A percentile compares a stretch with the other conserved stretches of the same genome.
Conservation (phyloP, 2,888 invertebrate species). For the Masnerella sp. region DNA sequence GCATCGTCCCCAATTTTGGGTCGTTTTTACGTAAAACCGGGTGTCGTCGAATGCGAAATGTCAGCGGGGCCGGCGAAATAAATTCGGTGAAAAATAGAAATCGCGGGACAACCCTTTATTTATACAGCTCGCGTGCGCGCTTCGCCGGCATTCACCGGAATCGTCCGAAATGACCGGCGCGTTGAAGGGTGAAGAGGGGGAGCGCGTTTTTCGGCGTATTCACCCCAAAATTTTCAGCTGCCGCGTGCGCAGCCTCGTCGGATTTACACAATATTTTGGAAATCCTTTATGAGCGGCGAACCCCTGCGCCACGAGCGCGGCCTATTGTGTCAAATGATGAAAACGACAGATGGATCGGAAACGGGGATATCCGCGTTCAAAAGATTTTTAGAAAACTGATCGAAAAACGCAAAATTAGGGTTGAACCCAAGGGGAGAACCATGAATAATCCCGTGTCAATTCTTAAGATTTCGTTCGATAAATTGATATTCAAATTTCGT, state of each 20-base stretch:
- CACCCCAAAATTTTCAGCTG: conserved; percentile 76
- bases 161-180: conserved; percentile 59
- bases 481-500: background rate
- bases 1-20: conserved; percentile 47
- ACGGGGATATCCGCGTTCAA: conserved; percentile 48
- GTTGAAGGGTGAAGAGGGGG: conserved; percentile 59
- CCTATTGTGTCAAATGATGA: conserved; percentile 64
- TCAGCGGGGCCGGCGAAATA: conserved; percentile 45
- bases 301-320: conserved; percentile 56
- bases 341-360: conserved; percentile 70
- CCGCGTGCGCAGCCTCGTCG: conserved; percentile 62
- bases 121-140: conserved; percentile 66
- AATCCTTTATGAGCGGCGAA: conserved; percentile 74
- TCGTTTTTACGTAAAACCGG: conserved; percentile 56
- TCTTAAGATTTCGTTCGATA: conserved; percentile 5
- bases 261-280: conserved; percentile 79
- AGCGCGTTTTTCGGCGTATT: conserved; percentile 67
- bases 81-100: conserved; percentile 57
- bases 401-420: conserved; percentile 73
- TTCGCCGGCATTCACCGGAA: conserved; percentile 56
- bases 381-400: conserved; percentile 69
- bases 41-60: conserved; percentile 49
- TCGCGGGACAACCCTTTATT: conserved; percentile 75
- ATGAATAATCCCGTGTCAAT: conserved; percentile 44
- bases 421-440: conserved; percentile 62